phyloP scores from a whole-genome alignment of 2,797 vertebrate genomes.

The Myotis pilosus region DNA sequence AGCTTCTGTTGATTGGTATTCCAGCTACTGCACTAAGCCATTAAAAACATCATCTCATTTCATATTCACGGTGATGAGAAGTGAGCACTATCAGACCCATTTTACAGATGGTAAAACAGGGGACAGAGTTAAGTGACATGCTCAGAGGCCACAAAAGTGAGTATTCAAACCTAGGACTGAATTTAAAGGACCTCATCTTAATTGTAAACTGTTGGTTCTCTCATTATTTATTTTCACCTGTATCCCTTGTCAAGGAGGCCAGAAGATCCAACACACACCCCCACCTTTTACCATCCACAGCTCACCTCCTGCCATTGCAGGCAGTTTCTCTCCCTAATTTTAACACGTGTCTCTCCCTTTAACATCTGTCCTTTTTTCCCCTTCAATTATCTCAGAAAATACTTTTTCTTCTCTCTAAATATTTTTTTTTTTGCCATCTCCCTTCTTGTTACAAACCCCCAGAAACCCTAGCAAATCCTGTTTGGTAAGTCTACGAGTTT shows the following conservation, averaged over 20 bases:
- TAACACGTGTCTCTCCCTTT: not conserved
- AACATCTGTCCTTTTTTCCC: not conserved
- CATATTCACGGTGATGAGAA: not conserved
- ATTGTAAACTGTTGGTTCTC: not conserved
- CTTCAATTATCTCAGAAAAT: constrained; percentile 8
- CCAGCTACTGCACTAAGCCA: not conserved
- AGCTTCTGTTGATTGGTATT: not conserved
- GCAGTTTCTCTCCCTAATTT: not conserved
- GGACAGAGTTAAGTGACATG: not conserved
- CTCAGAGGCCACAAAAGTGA: not conserved
- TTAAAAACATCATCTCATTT: not conserved
- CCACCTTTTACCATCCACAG: not conserved
- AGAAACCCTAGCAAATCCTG: not conserved
- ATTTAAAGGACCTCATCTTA: not conserved
- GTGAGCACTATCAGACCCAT: not conserved
- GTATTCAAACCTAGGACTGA: not conserved
- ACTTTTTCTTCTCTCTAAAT: not conserved
- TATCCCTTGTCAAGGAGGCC: not conserved
- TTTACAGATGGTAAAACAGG: not conserved
- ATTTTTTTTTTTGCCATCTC: not conserved
- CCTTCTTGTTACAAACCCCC: constrained; percentile 12
- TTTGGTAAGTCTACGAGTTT: not conserved
- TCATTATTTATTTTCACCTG: not conserved
- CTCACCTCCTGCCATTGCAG: not conserved
- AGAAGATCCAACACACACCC: not conserved